phyloP scores from a whole-genome alignment of 2,797 vertebrate genomes.

The Luscinia luscinia region DNA sequence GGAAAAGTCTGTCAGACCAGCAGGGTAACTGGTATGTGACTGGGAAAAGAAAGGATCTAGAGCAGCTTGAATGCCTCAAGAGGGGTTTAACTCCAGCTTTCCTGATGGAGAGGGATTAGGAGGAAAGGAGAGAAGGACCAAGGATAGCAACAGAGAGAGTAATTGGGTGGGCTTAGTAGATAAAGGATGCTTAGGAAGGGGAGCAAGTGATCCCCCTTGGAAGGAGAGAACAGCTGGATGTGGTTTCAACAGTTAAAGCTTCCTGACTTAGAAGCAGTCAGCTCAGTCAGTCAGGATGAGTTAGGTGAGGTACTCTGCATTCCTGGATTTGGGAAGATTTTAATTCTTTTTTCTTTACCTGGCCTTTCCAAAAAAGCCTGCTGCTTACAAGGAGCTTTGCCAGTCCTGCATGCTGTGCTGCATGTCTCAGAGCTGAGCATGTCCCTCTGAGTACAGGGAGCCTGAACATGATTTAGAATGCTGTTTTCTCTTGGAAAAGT shows the following conservation, averaged over 20 bases:
- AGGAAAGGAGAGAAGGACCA: neutral
- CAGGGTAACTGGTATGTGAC: neutral
- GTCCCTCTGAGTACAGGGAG: neutral
- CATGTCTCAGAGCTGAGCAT: neutral
- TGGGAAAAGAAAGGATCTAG: neutral
- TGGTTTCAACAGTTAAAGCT: neutral
- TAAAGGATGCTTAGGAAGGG: neutral
- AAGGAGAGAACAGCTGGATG: neutral
- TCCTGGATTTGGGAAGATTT: neutral
- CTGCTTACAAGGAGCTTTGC: neutral
- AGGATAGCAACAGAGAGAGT: neutral
- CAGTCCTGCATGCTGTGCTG: neutral
- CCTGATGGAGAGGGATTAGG: neutral
- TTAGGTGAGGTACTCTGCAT: neutral
- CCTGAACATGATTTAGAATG: neutral
- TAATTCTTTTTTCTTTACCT: neutral
- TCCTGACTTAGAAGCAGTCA: neutral
- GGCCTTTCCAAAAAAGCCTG: neutral
- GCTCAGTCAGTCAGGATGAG: neutral
- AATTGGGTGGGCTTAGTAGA: neutral
- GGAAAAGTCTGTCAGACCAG: neutral
- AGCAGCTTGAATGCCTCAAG: neutral
- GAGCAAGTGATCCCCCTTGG: neutral
- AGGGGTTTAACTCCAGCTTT: neutral
- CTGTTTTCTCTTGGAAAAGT: neutral